phyloP scores from a whole-genome alignment of 2,797 vertebrate species.

The Lycodopsis pacificus region DNA sequence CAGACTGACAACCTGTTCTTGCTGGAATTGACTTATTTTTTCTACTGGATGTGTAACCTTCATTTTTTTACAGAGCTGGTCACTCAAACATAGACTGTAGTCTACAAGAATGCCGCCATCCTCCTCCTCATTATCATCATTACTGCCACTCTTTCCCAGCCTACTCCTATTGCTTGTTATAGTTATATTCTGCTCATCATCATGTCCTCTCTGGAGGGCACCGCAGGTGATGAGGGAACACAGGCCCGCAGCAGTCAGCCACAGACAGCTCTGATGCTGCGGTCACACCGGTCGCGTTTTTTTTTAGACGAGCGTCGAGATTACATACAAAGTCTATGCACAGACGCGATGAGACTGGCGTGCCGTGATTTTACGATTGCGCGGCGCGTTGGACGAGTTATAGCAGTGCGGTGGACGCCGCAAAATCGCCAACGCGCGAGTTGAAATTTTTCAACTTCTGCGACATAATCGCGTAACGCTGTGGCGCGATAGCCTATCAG shows the following conservation, averaged over 20 bases:
- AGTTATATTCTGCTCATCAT: not conserved
- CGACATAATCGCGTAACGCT: too few relatives aligned
- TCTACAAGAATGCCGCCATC: conserved; percentile 3
- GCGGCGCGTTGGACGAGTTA: too few relatives aligned
- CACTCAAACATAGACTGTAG: conserved; percentile 12
- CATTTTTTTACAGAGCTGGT: conserved; percentile 9
- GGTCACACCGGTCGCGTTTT: too few relatives aligned
- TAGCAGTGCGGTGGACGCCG: too few relatives aligned
- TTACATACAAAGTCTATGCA: too few relatives aligned
- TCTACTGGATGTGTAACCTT: not conserved
- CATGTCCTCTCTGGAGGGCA: conserved; percentile 20
- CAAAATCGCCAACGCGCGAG: too few relatives aligned
- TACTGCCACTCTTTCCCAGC: conserved; percentile 12
- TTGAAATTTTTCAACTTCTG: too few relatives aligned
- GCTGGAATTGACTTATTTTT: not conserved
- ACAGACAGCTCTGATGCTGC: not conserved
- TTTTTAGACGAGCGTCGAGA: too few relatives aligned
- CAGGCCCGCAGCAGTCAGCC: conserved; percentile 3
- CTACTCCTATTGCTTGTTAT: not conserved
- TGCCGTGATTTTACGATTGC: too few relatives aligned
- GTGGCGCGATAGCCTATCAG: too few relatives aligned
- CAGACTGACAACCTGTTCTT: not conserved
- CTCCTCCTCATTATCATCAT: conserved; percentile 10
- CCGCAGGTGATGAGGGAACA: conserved; percentile 26
- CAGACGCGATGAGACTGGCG: too few relatives aligned